These are phyloP conservation scores for Aldrovandia affinis DNA, from an alignment of 2,797 vertebrate genomes.

Conservation along the genomic window DNA sequence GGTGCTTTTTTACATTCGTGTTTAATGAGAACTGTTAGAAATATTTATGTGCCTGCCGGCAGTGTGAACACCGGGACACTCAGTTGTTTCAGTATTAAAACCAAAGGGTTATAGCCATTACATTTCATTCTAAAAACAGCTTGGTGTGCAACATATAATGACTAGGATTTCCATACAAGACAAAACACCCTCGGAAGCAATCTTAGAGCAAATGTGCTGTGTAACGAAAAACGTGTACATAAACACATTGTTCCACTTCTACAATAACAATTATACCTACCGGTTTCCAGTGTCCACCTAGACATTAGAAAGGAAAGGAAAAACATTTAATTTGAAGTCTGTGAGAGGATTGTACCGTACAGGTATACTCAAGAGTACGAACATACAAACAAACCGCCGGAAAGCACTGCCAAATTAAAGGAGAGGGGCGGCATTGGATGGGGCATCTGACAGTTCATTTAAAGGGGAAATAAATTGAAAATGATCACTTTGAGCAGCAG, in stretches of 20 bases:
- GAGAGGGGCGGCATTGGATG: neutral
- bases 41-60: slow-evolving; percentile 34
- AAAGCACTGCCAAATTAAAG: neutral
- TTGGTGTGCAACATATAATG: slow-evolving; percentile 8
- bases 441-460: slow-evolving; percentile 4
- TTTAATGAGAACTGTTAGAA: slow-evolving; percentile 53
- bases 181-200: slow-evolving; percentile 19
- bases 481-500: slow-evolving; percentile 8
- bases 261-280: slow-evolving; percentile 2
- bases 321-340: neutral
- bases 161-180: slow-evolving; percentile 15
- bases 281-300: slow-evolving; percentile 3
- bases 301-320: neutral
- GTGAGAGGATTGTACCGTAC: neutral
- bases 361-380: neutral
- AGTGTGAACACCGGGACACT: slow-evolving; percentile 19
- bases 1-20: slow-evolving; percentile 71
- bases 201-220: slow-evolving; percentile 6
- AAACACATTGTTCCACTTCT: neutral
- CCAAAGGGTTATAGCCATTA: slow-evolving; percentile 23
- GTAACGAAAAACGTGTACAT: slow-evolving; percentile 14
- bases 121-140: slow-evolving; percentile 27
- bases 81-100: slow-evolving; percentile 33
- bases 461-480: slow-evolving; percentile 15
- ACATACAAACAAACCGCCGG: neutral